Evolutionary conservation across 2,113 vertebrate species (phyloP).

Genomic region (Uropsilus gracilis): DNA sequence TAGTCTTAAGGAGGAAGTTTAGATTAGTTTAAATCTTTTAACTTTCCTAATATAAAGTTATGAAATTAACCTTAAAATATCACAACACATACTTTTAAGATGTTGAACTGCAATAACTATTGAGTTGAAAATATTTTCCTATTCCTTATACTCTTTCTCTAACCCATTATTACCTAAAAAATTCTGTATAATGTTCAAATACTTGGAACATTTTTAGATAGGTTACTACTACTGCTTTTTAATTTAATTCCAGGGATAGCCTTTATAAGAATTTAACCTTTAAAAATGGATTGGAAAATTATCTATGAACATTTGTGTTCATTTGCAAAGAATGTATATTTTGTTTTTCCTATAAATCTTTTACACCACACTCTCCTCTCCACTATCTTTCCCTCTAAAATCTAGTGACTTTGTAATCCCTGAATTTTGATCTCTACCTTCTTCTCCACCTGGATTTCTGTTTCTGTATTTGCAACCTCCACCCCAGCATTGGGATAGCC

Average conservation of each 20-base stretch:
- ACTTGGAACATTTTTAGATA: background rate
- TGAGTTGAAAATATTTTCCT: background rate
- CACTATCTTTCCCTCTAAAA: background rate
- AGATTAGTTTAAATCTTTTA: background rate
- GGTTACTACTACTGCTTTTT: background rate
- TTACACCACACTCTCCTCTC: background rate
- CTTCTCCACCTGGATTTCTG: background rate
- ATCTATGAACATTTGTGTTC: background rate
- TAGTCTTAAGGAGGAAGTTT: background rate
- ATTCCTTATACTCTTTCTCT: background rate
- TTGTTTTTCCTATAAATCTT: background rate
- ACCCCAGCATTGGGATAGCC: too few species aligned
- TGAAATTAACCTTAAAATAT: background rate
- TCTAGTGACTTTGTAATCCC: background rate
- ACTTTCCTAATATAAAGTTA: slow-evolving; percentile 2
- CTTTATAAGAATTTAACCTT: background rate
- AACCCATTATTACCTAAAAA: background rate
- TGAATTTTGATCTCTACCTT: background rate
- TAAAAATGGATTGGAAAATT: background rate
- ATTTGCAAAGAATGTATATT: slow-evolving; percentile 1
- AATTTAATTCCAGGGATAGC: background rate
- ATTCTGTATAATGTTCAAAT: background rate
- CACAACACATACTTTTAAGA: background rate
- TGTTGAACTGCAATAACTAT: background rate
- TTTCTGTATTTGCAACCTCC: background rate